Base-by-base conservation (phyloP, 2,113 vertebrate species). In the Psilopsiagon aurifrons region DNA sequence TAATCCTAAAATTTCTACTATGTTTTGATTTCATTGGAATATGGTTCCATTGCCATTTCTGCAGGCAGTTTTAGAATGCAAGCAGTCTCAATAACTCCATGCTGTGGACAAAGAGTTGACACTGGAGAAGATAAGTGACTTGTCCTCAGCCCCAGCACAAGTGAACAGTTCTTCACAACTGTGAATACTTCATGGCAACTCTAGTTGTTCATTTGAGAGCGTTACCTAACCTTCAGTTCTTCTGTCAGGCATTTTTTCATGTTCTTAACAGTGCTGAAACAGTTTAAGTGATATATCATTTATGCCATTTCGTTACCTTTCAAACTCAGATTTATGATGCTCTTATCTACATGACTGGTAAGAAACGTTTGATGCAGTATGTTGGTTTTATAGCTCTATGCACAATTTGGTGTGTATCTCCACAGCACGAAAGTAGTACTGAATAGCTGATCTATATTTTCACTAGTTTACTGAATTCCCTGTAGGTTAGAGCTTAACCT, bases 381-480 rank as follows among this genome's bases (percentile, higher is more conserved):
- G 6, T n/a, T 94, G 46, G 51, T 92, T 97, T 96, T 46, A 88
- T 84, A 90, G 83, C 78, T 59, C 68, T 31, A 4, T 92, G 91
- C 67, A 91, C 11, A 43, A 44, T 92, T 94, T 75, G 39, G 33
- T 92, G 67, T 37, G 60, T 41, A 75, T 78, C 68, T 91, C 71
- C 88, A 33, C 51, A 74, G 17, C 4, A 19, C 7, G 44, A 35
- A 87, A 69, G 37, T 47, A 24, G 28, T 24, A 67, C 54, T 74
- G 78, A 63, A 92, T n/a, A 82, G 39, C 3, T 80, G 20, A 95
- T 95, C 74, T 95, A 1, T 68, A 47, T 93, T 97, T 93, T 97
- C 41, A 94, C 35, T 41, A 68, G 27, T 59, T 93, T 54, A 52
- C 68, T 75, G 46, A 51, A 97, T 46, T 90, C 79, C 75, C 94